These are phyloP conservation scores for Cisticola juncidis DNA, from an alignment of 2,113 vertebrate genomes.

Conservation along the genomic window DNA sequence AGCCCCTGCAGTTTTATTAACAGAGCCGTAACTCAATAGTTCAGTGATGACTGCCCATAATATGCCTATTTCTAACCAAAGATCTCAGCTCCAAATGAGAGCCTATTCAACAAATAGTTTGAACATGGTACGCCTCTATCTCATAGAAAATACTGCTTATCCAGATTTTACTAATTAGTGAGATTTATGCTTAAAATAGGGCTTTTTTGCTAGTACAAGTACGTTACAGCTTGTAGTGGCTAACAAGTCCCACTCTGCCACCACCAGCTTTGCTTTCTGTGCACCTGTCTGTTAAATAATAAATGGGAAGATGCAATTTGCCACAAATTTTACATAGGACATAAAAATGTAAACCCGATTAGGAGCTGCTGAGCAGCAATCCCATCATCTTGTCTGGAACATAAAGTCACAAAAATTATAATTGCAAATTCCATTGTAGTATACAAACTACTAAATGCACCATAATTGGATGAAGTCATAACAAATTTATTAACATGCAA, in stretches of 20 bases:
- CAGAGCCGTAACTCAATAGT: neutral
- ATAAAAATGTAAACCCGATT: constrained; percentile 24
- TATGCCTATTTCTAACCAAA: neutral
- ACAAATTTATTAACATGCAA: constrained; percentile 46
- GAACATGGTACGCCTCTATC: neutral
- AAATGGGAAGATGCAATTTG: constrained; percentile 46
- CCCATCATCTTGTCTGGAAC: constrained; percentile 48
- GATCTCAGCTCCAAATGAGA: neutral
- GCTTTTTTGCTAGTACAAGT: neutral
- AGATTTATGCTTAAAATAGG: neutral
- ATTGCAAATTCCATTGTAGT: constrained; percentile 47
- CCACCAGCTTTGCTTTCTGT: neutral
- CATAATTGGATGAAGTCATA: constrained; percentile 49
- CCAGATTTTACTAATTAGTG: neutral
- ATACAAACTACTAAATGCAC: constrained; percentile 42
- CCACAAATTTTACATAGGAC: constrained; percentile 14
- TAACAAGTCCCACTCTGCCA: neutral
- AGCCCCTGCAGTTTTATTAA: neutral
- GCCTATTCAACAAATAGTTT: neutral
- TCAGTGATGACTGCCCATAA: neutral
- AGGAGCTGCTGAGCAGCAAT: constrained; percentile 43
- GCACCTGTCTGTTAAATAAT: constrained; percentile 52
- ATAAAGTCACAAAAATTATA: constrained; percentile 41
- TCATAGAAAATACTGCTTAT: neutral
- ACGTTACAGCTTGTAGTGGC: neutral